Base-by-base conservation (phyloP, 2,113 vertebrate species). In the Junco hyemalis region DNA sequence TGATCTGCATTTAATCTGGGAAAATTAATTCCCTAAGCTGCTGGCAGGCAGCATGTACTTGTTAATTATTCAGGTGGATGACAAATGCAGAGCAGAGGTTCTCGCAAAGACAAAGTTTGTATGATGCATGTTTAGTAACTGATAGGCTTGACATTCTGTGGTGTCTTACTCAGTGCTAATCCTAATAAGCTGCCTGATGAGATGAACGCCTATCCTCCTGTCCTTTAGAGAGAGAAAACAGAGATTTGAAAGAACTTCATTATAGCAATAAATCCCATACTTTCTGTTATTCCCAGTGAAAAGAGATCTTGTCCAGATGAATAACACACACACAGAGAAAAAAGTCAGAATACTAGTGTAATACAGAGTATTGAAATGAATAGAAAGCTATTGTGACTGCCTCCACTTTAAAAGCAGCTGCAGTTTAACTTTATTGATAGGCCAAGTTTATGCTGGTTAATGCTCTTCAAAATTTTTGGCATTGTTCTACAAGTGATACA, bases 41-140 rank as follows among this genome's bases (percentile, higher is more conserved):
- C 98, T 98, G 97, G 98, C 98, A 98, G 98, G 98, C 98, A 97
- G 97, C 98, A 98, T 98, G 98, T 98, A 98, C 97, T 98, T 98
- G 97, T 98, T 98, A 98, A 98, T 98, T 98, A 98, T 98, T 98
- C 98, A 98, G 97, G 98, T 98, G 97, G 98, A 98, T 98, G 98
- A 98, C 98, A 98, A 98, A 98, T 98, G 98, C 98, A 98, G 98
- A 98, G 98, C 98, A 97, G 98, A 98, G 97, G 98, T 98, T 98
- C 98, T 98, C 82, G 98, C 98, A 98, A 98, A 98, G 97, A 97
- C 97, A 97, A 98, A 98, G 97, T 98, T 98, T 98, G 98, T 98
- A 97, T 98, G 98, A 98, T 97, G 97, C 96, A 90, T 98, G 98
- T 98, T 98, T 97, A 97, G 97, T 98, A 98, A 98, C 96, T 97